Evolutionary conservation across 2,113 vertebrate genomes (phyloP).

Genomic region (Recurvirostra avosetta): DNA sequence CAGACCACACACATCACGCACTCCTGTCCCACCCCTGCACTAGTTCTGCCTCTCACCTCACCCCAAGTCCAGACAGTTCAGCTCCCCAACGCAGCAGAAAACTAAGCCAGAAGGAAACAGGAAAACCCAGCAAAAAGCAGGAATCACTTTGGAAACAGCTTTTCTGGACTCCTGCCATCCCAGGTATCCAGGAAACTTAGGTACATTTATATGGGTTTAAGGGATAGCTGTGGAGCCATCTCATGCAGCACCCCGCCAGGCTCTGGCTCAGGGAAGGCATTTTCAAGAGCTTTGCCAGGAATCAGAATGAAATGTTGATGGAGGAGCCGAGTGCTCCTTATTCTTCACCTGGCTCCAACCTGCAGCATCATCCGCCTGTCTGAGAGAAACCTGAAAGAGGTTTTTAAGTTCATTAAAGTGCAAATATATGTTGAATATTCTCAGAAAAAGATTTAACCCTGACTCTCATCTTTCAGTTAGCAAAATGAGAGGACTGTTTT

Average conservation of each 20-base stretch:
- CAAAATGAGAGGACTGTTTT: background rate
- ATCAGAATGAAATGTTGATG: background rate
- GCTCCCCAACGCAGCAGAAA: background rate
- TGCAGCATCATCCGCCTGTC: background rate
- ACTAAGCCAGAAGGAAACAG: background rate
- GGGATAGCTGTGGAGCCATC: background rate
- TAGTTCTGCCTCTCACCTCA: background rate
- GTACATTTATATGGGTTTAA: background rate
- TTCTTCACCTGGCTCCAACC: background rate
- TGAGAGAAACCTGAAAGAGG: background rate
- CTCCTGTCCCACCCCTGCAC: background rate
- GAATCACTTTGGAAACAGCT: background rate
- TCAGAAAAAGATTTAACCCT: background rate
- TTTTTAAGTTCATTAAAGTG: background rate
- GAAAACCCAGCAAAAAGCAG: background rate
- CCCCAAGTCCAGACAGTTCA: background rate
- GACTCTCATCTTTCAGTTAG: background rate
- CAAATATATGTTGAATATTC: background rate
- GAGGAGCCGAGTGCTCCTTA: background rate
- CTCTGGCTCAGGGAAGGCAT: background rate
- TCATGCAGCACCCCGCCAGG: background rate
- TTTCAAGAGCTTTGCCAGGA: background rate
- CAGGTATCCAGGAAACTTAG: background rate
- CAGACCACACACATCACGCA: rapidly evolving
- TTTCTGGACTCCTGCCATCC: background rate